Conservation (phyloP, 2,797 vertebrate species). For the Protosalanx chinensis region DNA sequence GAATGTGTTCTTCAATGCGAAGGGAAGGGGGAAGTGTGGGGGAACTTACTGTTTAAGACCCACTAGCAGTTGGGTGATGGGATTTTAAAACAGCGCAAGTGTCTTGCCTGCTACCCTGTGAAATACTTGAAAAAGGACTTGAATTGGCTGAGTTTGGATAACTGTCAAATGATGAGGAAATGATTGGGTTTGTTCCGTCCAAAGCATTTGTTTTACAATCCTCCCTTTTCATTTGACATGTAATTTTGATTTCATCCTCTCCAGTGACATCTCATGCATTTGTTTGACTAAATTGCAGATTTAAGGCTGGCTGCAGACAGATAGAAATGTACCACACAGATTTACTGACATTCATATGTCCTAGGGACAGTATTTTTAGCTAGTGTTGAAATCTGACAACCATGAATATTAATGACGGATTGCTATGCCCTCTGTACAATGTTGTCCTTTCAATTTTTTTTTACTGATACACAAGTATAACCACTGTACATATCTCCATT, state of each 20-base stretch:
- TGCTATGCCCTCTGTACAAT: neutral
- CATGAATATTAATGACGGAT: conserved; percentile 1
- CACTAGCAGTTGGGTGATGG: neutral
- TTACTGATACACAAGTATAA: neutral
- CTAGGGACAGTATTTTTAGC: conserved; percentile 9
- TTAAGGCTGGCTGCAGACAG: neutral
- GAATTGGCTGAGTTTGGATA: neutral
- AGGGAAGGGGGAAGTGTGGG: too few relatives aligned
- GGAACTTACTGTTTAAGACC: too few relatives aligned
- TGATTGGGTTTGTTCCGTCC: neutral
- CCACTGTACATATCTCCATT: neutral
- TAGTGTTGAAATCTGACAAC: neutral
- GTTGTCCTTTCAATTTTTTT: neutral
- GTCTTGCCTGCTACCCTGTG: neutral
- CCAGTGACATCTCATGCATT: conserved; percentile 5
- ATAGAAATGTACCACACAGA: neutral
- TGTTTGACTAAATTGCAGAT: conserved; percentile 18
- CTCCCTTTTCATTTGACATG: conserved; percentile 5
- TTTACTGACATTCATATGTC: conserved; percentile 9
- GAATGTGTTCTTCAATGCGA: too few relatives aligned
- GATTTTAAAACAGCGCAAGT: neutral
- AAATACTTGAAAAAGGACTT: conserved; percentile 1
- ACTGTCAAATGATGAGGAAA: conserved; percentile 5
- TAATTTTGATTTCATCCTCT: conserved; percentile 2
- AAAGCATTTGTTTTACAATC: neutral